These are phyloP conservation scores for Peribatodes rhomboidaria DNA, from an alignment of 2,888 invertebrate genomes.

Conservation along the genomic window DNA sequence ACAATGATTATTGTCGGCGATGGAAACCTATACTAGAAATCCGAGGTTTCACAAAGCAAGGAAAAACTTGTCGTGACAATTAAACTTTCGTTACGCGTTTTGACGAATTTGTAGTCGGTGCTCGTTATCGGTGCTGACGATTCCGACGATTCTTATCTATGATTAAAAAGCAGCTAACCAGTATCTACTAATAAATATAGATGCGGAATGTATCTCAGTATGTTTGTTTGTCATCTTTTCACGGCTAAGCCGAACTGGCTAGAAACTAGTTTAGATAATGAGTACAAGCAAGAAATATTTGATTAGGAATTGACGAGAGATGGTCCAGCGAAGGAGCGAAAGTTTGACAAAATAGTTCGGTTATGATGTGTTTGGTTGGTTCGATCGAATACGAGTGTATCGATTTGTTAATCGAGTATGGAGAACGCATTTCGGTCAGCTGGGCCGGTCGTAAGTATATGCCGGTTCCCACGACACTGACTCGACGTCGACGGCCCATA, in stretches of 20 bases:
- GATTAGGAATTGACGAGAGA: too few relatives aligned
- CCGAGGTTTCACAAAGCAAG: constrained; percentile 71
- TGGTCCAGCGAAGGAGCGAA: background rate
- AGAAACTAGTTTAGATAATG: background rate
- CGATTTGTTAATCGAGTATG: constrained; percentile 85
- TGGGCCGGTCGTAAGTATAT: constrained; percentile 81
- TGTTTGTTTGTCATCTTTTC: background rate
- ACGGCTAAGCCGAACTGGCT: background rate
- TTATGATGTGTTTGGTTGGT: constrained; percentile 59
- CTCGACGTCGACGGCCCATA: constrained; percentile 79
- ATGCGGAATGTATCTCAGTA: background rate
- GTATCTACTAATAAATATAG: background rate
- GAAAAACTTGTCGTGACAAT: constrained; percentile 62
- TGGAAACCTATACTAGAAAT: constrained; percentile 82
- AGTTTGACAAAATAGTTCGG: background rate
- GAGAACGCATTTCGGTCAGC: constrained; percentile 86
- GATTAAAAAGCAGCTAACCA: constrained; percentile 47
- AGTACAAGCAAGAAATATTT: too few relatives aligned
- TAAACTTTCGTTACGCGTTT: constrained; percentile 72
- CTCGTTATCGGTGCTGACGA: constrained; percentile 64
- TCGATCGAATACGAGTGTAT: constrained; percentile 78
- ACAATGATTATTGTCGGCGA: constrained; percentile 80
- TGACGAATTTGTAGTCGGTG: constrained; percentile 76
- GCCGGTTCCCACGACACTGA: constrained; percentile 85
- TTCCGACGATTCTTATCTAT: constrained; percentile 62